Conservation (phyloP, 2,113 vertebrate species). For the Neopipo cinnamomea region DNA sequence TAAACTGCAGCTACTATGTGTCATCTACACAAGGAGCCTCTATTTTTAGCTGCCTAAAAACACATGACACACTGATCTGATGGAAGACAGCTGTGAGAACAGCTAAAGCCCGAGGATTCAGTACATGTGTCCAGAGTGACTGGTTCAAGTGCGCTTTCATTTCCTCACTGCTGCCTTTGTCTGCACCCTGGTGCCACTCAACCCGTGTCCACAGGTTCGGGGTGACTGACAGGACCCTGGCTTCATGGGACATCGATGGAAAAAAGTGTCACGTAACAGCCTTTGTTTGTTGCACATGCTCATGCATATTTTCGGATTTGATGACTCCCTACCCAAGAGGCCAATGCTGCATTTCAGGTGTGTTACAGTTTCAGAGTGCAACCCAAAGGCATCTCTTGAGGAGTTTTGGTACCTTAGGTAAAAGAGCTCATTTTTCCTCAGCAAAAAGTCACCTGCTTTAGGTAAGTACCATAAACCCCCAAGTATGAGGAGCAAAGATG, state of each 20-base stretch:
- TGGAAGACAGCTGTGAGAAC: background rate
- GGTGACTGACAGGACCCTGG: background rate
- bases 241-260: background rate
- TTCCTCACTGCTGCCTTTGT: background rate
- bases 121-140: background rate
- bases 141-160: background rate
- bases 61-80: background rate
- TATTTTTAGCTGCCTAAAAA: slow-evolving; percentile 18
- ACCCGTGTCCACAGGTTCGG: background rate
- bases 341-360: background rate
- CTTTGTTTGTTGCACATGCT: background rate
- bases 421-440: background rate
- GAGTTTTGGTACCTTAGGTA: background rate
- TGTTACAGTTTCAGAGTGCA: background rate
- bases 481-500: background rate
- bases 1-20: background rate
- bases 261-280: background rate
- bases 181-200: background rate
- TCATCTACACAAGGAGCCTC: background rate
- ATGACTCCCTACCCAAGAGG: background rate
- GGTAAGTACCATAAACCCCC: background rate
- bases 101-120: background rate
- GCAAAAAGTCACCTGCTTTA: background rate
- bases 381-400: background rate
- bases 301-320: background rate